Evolutionary conservation across 2,797 vertebrate genomes (phyloP), one percentile per base, ranked within the genome.

Genomic region (Pyrocephalus nanus): DNA sequence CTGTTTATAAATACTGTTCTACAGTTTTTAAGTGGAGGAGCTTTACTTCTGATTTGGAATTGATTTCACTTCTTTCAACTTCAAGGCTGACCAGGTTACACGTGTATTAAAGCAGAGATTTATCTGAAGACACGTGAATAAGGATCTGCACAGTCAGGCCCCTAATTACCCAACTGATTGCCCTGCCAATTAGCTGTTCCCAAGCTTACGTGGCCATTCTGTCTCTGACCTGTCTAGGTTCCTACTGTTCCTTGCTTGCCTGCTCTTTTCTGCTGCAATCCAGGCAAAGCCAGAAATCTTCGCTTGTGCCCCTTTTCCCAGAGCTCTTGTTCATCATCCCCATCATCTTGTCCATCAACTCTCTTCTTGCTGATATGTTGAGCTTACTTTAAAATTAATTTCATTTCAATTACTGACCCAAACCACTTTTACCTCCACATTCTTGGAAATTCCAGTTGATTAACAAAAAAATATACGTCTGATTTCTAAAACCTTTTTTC

Each of bases 211-310:
- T 70, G 48, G 64, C 29, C 55, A 1, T 69, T 69, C 36, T 73
- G 55, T 32, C 40, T 53, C 38, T 70, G 57, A 16, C n/a, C 2
- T 8, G 6, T 34, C 50, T n/a, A 55, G 21, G 18, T 26, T 91
- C 12, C 0, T 19, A 2, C 1, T 34, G 15, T 30, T 55, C 15
- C 30, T 42, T 53, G 23, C 42, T 65, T 75, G 32, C 3, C 0
- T 80, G n/a, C 30, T 69, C 21, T 29, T 58, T 61, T 19, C 69
- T 54, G 12, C 47, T 73, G 51, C 22, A 9, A 0, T 40, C 51
- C 45, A 47, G 61, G 64, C 43, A 76, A 62, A 91, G 53, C 18
- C 42, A 47, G 30, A 45, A 76, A 50, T 26, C 32, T 83, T 42
- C 43, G 20, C 23, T 73, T 11, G 2, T 57, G 27, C 32, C 12